A percentile compares a stretch with the other conserved stretches of the same genome.
These are phyloP conservation scores for Noctua janthe DNA, from an alignment of 2,888 invertebrate genomes.

Conservation along the genomic window DNA sequence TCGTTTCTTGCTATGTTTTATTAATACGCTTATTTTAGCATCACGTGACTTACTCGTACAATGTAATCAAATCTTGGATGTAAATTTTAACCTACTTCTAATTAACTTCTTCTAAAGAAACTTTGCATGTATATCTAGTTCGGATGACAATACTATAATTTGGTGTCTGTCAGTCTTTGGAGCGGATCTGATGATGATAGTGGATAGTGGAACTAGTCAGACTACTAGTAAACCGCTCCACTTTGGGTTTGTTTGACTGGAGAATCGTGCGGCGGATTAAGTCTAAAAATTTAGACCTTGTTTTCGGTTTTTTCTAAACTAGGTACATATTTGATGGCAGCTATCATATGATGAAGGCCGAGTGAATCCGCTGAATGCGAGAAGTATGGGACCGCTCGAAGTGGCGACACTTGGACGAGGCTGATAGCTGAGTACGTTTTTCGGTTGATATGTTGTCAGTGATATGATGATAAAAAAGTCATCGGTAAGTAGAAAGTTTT, in stretches of 20 bases:
- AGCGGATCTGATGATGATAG: background rate
- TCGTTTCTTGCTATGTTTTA: background rate
- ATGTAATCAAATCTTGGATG: background rate
- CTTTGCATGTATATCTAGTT: background rate
- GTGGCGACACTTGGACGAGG: background rate
- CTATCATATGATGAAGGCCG: background rate
- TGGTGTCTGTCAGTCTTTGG: background rate
- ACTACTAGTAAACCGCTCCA: background rate
- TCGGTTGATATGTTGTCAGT: background rate
- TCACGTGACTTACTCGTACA: background rate
- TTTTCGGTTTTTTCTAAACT: background rate
- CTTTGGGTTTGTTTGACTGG: background rate
- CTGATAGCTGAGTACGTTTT: background rate
- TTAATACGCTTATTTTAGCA: background rate
- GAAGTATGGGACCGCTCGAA: background rate
- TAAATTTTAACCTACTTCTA: background rate
- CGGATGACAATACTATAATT: background rate
- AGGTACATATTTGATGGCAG: background rate
- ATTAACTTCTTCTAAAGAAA: background rate
- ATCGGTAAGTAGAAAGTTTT: background rate
- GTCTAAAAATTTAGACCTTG: too few species aligned
- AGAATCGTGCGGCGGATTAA: background rate
- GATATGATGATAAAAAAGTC: background rate
- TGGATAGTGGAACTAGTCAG: background rate
- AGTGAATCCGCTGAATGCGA: background rate